Percentiles rank a stretch among this genome's conserved stretches.
Evolutionary conservation across 2,113 vertebrate genomes (phyloP).

Genomic region (Boulengeromyrus knoepffleri): DNA sequence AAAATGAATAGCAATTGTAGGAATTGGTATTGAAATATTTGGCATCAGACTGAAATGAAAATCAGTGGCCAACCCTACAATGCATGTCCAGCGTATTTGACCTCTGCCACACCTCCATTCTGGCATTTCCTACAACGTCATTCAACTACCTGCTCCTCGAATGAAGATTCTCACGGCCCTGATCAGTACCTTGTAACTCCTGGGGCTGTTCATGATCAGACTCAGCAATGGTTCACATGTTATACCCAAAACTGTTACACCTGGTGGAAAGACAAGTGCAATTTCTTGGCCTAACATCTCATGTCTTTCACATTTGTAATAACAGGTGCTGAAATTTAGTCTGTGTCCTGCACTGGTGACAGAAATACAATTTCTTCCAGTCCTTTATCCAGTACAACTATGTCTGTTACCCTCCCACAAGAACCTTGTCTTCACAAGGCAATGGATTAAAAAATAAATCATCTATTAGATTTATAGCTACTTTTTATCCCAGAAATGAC

Average conservation of each 20-base stretch:
- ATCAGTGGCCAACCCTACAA: not conserved
- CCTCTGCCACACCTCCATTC: not conserved
- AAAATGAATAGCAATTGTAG: not conserved
- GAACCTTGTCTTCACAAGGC: not conserved
- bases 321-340: not conserved
- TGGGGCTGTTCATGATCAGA: not conserved
- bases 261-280: not conserved
- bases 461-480: not conserved
- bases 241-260: not conserved
- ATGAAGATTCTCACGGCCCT: not conserved
- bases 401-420: not conserved
- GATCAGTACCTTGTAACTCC: not conserved
- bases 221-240: not conserved
- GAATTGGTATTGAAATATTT: not conserved
- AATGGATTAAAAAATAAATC: not conserved
- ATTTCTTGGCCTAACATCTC: not conserved
- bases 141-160: not conserved
- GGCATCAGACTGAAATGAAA: not conserved
- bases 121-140: not conserved
- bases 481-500: not conserved
- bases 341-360: not conserved
- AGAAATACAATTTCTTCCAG: not conserved
- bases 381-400: not conserved
- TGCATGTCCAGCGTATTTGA: not conserved
- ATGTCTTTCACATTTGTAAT: not conserved